Evolutionary conservation across 2,888 invertebrate genomes (phyloP).

Genomic region (Panzeria rudis): DNA sequence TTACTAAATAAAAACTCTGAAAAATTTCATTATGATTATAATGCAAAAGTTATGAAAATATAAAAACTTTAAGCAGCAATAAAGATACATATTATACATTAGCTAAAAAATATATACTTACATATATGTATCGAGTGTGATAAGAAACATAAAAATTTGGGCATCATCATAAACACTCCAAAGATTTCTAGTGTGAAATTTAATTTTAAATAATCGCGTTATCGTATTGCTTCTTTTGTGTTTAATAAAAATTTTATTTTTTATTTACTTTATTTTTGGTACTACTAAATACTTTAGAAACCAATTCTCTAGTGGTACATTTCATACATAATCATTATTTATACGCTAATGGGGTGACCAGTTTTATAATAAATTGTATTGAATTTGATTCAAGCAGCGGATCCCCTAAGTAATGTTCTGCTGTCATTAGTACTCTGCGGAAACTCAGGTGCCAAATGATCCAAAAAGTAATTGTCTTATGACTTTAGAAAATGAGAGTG

Average conservation of each 20-base stretch:
- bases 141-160: not conserved
- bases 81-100: not conserved
- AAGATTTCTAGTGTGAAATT: constrained; percentile 9
- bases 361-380: no score
- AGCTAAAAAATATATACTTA: not conserved
- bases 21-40: not conserved
- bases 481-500: no score
- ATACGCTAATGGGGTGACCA: constrained; percentile 22
- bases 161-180: constrained; percentile 5
- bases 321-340: constrained; percentile 40
- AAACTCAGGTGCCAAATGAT: no score
- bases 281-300: constrained; percentile 15
- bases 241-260: constrained; percentile 30
- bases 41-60: no score
- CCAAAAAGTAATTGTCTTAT: no score
- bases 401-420: no score
- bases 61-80: not conserved
- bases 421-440: no score
- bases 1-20: not conserved
- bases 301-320: constrained; percentile 54
- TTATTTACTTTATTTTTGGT: not conserved
- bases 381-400: no score
- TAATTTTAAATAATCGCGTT: constrained; percentile 30
- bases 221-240: constrained; percentile 18
- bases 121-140: not conserved